Percentiles rank a stretch among this genome's conserved stretches.
Evolutionary conservation across 2,113 vertebrate genomes (phyloP).

Genomic region (Synchiropus splendidus): DNA sequence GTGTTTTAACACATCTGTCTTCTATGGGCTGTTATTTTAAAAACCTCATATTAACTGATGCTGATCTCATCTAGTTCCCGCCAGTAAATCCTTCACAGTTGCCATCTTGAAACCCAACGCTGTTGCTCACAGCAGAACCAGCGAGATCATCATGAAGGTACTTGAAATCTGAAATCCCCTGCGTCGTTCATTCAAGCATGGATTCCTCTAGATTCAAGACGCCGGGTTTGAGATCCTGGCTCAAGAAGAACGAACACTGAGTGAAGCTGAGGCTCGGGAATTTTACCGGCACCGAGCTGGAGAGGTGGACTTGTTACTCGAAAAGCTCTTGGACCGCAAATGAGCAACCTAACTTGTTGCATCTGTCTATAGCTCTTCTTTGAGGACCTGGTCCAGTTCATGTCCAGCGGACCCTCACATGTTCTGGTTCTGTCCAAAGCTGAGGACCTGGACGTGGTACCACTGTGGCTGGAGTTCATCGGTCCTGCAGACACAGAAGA

Average conservation of each 20-base stretch:
- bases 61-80: conserved; percentile 56
- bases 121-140: conserved; percentile 73
- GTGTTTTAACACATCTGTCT: conserved; percentile 45
- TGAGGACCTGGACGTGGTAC: conserved; percentile 57
- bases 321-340: too few species aligned
- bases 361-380: conserved; percentile 63
- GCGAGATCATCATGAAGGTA: conserved; percentile 85
- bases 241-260: conserved; percentile 68
- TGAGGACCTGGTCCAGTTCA: conserved; percentile 72
- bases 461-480: conserved; percentile 70
- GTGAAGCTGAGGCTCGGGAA: conserved; percentile 62
- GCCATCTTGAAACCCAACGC: conserved; percentile 83
- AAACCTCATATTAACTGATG: too few species aligned
- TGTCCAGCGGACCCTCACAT: conserved; percentile 76
- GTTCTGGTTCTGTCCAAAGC: conserved; percentile 71
- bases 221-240: conserved; percentile 78
- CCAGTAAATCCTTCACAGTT: conserved; percentile 69
- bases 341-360: too few species aligned
- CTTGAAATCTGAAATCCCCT: conserved; percentile 1
- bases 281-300: conserved; percentile 72
- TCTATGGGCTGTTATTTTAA: too few species aligned
- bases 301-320: too few species aligned
- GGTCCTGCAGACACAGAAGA: conserved; percentile 68
- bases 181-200: not conserved
- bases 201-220: conserved; percentile 71